phyloP scores from a whole-genome alignment of 2,797 vertebrate species.

The Valencia hispanica region DNA sequence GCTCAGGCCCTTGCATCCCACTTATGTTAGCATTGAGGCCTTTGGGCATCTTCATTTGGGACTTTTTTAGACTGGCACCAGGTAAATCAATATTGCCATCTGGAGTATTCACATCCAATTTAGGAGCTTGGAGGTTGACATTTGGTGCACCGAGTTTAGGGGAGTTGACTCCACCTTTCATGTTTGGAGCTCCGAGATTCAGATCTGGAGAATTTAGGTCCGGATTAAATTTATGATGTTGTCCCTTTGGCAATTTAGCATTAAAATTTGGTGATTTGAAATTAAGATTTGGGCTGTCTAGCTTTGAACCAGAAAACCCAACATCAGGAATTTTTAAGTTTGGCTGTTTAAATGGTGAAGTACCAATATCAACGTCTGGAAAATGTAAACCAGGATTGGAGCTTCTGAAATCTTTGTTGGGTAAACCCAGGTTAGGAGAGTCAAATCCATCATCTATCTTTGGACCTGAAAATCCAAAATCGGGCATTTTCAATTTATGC shows the following conservation, averaged over 20 bases:
- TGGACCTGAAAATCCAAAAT: slow-evolving; percentile 40
- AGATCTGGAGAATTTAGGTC: slow-evolving; percentile 56
- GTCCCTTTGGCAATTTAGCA: slow-evolving; percentile 60
- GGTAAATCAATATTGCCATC: slow-evolving; percentile 44
- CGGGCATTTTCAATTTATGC: slow-evolving; percentile 46
- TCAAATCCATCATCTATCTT: slow-evolving; percentile 47
- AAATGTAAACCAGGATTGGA: slow-evolving; percentile 52
- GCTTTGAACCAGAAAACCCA: slow-evolving; percentile 39
- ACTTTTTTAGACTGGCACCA: slow-evolving; percentile 57
- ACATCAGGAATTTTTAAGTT: slow-evolving; percentile 56
- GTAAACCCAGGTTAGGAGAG: slow-evolving; percentile 39
- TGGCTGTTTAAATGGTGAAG: slow-evolving; percentile 54
- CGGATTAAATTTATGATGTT: slow-evolving; percentile 50
- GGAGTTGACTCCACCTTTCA: slow-evolving; percentile 47
- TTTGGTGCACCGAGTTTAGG: slow-evolving; percentile 45
- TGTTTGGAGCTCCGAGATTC: slow-evolving; percentile 57
- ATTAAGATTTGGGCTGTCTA: slow-evolving; percentile 12
- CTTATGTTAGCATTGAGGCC: not conserved
- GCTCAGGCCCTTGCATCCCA: slow-evolving; percentile 11
- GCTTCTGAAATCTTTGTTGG: slow-evolving; percentile 46
- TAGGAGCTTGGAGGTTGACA: slow-evolving; percentile 45
- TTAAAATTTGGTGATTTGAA: slow-evolving; percentile 35
- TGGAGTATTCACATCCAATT: slow-evolving; percentile 52
- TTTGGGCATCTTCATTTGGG: slow-evolving; percentile 53
- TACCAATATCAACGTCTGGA: slow-evolving; percentile 49